Percentiles rank a stretch among this genome's conserved stretches.
Conservation (phyloP, 23 tunicate species). For the Styela clava region DNA sequence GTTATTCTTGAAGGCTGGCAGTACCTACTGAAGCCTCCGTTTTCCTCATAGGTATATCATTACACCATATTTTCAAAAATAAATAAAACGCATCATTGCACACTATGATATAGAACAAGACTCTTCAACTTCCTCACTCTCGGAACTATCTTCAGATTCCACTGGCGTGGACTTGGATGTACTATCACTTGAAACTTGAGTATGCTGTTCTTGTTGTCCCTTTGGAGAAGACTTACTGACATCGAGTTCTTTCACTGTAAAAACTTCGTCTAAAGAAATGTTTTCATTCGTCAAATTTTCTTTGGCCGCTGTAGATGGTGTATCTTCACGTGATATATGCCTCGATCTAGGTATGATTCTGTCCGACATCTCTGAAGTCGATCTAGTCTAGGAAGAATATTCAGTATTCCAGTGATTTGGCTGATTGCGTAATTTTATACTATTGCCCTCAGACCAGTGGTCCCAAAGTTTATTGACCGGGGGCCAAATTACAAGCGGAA, state of each 20-base stretch:
- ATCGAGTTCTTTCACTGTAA: not conserved
- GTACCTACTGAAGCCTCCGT: too few relatives aligned
- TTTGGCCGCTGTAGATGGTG: not conserved
- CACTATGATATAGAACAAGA: not conserved
- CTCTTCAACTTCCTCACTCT: not conserved
- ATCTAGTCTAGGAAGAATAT: too few relatives aligned
- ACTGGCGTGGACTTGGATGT: not conserved
- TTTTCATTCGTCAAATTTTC: not conserved
- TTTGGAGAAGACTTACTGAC: not conserved
- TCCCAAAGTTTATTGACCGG: too few relatives aligned
- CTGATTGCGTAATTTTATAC: too few relatives aligned
- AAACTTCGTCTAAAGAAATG: not conserved
- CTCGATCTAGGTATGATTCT: not conserved
- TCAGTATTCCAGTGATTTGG: too few relatives aligned
- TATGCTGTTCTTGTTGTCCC: not conserved
- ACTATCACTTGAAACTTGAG: not conserved
- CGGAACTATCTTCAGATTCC: not conserved
- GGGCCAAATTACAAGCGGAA: too few relatives aligned
- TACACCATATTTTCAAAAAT: too few relatives aligned
- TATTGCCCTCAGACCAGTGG: too few relatives aligned
- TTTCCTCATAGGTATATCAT: too few relatives aligned
- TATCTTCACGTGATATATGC: not conserved
- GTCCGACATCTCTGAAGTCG: not conserved
- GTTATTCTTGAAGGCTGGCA: too few relatives aligned
- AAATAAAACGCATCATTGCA: too few relatives aligned